Base-by-base conservation (phyloP, 2,797 vertebrate genomes). In the Catostomus latipinnis region DNA sequence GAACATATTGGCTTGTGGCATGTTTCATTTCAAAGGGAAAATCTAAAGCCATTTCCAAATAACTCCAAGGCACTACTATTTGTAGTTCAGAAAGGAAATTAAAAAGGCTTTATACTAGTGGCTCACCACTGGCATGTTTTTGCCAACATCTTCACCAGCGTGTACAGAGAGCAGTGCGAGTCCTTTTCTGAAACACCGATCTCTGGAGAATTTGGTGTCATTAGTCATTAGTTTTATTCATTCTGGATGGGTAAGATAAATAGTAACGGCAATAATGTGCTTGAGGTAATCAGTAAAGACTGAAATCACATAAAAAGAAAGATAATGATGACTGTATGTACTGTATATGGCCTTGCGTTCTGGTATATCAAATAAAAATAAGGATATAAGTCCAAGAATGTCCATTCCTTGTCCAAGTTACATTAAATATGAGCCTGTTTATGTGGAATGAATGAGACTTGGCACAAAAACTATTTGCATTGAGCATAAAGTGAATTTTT, bases 91-190 rank as follows among this genome's bases (percentile, higher is more conserved):
- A 69, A 52, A 52, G 6, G 10, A 48, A 60, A 58, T 77, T 69
- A 69, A 69, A 77, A 77, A 16, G 18, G 46, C 50, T 69, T 77
- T 77, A 69, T 77, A 69, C 61, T 69, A 61, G 66, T 77, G 74
- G 52, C n/a, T 53, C 62, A 76, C 80, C 60, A 62, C 58, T 56
- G 50, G 46, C n/a, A 14, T 34, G 49, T 65, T 61, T 69, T 61
- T 54, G 56, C 53, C 45, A 58, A 56, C 11, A 6, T 77, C 16
- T 58, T 49, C 45, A 50, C 16, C 16, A 49, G 14, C 14, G 43
- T 48, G 52, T 56, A n/a, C n/a, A 2, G 52, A 48, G 53, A 14
- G 34, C 12, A 12, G 16, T 63, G 45, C 69, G 56, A 69, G 18
- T 52, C 6, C 6, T 12, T 14, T 52, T 6, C 8, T 60, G 14